A percentile compares a stretch with the other conserved stretches of the same genome.
Evolutionary conservation across 2,113 vertebrate genomes (phyloP).

Genomic region (Butorides virescens): DNA sequence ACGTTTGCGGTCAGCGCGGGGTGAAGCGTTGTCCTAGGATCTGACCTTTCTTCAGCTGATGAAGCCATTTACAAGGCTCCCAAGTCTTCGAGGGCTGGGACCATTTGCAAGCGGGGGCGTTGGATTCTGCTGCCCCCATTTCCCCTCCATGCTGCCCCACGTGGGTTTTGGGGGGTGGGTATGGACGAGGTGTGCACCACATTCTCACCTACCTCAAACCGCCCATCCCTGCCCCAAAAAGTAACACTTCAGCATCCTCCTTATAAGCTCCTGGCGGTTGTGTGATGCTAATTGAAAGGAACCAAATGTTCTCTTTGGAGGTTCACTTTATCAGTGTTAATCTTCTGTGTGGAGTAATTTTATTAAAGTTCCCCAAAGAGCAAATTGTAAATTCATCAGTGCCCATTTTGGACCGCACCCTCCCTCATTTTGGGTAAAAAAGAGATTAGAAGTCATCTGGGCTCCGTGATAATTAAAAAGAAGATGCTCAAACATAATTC

Average conservation of each 20-base stretch:
- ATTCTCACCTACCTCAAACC: no score
- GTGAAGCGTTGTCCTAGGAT: neutral
- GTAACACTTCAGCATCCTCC: neutral
- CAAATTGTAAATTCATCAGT: slow-evolving; percentile 76
- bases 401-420: slow-evolving; percentile 33
- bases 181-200: accelerated
- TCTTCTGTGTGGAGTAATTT: slow-evolving; percentile 59
- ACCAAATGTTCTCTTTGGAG: slow-evolving; percentile 57
- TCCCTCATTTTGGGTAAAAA: slow-evolving; percentile 27
- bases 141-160: accelerated
- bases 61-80: neutral
- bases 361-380: slow-evolving; percentile 68
- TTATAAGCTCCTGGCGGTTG: neutral
- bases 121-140: neutral
- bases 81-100: neutral
- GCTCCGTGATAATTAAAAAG: slow-evolving; percentile 84
- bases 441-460: slow-evolving; percentile 79
- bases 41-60: neutral
- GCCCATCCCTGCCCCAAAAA: neutral
- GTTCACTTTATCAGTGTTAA: slow-evolving; percentile 56
- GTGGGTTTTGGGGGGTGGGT: neutral
- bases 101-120: accelerated
- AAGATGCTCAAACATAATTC: slow-evolving; percentile 86
- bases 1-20: neutral
- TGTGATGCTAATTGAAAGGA: slow-evolving; percentile 47